phyloP scores from a whole-genome alignment of 2,888 invertebrate genomes.

The Sialis lutaria region DNA sequence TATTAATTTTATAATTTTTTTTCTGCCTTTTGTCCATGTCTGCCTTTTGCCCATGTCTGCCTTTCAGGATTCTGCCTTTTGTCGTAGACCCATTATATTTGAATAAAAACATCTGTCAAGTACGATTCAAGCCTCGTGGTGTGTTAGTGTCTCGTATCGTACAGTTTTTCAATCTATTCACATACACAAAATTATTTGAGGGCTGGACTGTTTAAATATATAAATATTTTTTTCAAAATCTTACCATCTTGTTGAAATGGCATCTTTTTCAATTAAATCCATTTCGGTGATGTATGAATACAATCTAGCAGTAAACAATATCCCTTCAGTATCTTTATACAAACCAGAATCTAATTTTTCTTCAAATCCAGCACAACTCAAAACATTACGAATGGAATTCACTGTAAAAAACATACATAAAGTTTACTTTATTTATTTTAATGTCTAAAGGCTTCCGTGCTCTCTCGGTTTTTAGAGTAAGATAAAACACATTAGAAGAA shows the following conservation, averaged over 20 bases:
- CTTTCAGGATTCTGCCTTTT: too few species aligned
- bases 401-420: constrained; percentile 23
- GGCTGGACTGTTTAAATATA: constrained; percentile 8
- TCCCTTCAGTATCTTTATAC: constrained; percentile 22
- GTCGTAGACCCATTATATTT: too few species aligned
- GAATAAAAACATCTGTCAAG: too few species aligned
- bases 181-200: background rate
- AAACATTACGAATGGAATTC: constrained; percentile 32
- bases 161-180: too few species aligned
- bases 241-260: constrained; percentile 28
- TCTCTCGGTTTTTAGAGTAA: background rate
- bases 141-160: too few species aligned
- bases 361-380: constrained; percentile 39
- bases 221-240: constrained; percentile 15
- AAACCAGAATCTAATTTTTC: constrained; percentile 18
- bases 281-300: constrained; percentile 48
- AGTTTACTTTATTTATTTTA: background rate
- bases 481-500: too few species aligned
- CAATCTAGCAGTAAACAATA: constrained; percentile 49
- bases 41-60: too few species aligned
- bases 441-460: too few species aligned
- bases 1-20: too few species aligned
- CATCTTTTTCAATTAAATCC: constrained; percentile 42
- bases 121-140: too few species aligned
- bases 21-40: too few species aligned